phyloP scores from a whole-genome alignment of 2,797 vertebrate species.

The Hemitrygon akajei region DNA sequence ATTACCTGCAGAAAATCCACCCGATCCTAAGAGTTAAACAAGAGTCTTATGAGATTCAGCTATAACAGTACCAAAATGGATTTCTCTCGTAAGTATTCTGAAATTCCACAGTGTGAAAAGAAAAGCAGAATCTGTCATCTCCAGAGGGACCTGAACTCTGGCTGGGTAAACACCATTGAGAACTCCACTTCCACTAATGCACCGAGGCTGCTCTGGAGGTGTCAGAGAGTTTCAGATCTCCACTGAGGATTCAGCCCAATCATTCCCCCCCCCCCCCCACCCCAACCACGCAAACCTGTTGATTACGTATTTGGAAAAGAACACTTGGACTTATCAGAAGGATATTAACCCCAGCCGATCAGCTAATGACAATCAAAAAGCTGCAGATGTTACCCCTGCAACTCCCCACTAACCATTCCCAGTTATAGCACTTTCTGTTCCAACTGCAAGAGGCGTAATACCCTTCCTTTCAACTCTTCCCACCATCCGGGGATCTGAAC shows the following conservation, averaged over 20 bases:
- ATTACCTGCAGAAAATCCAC: conserved; percentile 76
- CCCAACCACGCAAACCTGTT: not conserved
- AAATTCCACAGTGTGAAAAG: not conserved
- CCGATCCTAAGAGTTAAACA: conserved; percentile 46
- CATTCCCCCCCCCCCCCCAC: not conserved
- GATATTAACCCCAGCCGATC: too few species aligned
- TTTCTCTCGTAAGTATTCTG: not conserved
- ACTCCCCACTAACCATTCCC: too few species aligned
- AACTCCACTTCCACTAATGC: not conserved
- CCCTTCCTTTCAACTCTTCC: too few species aligned
- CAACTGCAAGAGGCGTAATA: too few species aligned
- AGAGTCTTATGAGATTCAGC: not conserved
- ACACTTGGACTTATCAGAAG: not conserved
- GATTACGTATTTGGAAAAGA: not conserved
- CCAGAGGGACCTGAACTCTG: conserved; percentile 43
- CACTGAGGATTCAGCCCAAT: not conserved
- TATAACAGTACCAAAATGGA: not conserved
- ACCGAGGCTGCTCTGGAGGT: not conserved
- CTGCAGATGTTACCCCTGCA: too few species aligned
- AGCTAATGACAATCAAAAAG: too few species aligned
- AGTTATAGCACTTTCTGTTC: too few species aligned
- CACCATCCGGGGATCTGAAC: too few species aligned
- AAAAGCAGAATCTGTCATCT: not conserved
- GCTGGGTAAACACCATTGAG: not conserved
- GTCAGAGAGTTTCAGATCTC: not conserved